phyloP scores from a whole-genome alignment of 2,113 vertebrate genomes.

The Dunckerocampus dactyliophorus region DNA sequence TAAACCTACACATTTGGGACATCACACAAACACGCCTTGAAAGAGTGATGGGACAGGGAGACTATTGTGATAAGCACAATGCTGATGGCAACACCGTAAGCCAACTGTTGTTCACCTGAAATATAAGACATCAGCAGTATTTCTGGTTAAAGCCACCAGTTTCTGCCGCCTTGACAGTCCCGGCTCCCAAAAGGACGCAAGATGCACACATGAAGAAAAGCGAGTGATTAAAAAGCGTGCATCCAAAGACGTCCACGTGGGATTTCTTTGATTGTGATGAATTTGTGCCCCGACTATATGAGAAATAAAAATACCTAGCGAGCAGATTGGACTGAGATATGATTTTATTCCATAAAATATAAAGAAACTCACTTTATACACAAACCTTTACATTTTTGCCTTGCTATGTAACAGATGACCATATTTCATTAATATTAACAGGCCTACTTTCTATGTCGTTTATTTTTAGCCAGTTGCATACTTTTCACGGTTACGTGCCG shows the following conservation, averaged over 20 bases:
- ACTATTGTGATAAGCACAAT: constrained; percentile 48
- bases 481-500: too few relatives aligned
- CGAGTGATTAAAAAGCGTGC: constrained; percentile 31
- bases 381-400: neutral
- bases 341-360: neutral
- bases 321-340: too few relatives aligned
- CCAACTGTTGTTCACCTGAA: constrained; percentile 53
- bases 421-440: too few relatives aligned
- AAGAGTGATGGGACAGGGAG: constrained; percentile 36
- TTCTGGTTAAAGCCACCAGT: constrained; percentile 43
- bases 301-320: too few relatives aligned
- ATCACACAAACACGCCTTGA: constrained; percentile 34
- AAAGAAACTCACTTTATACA: neutral
- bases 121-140: constrained; percentile 59
- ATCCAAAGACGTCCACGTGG: constrained; percentile 6
- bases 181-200: constrained; percentile 41
- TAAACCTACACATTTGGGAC: constrained; percentile 23
- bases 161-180: constrained; percentile 49
- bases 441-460: too few relatives aligned
- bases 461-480: too few relatives aligned
- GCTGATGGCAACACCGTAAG: constrained; percentile 31
- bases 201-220: constrained; percentile 26
- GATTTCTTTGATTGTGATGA: constrained; percentile 36
- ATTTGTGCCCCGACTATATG: neutral
- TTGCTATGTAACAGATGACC: neutral